Base-by-base conservation (phyloP, 1,140 invertebrate genomes). In the Hormaphis cornu region DNA sequence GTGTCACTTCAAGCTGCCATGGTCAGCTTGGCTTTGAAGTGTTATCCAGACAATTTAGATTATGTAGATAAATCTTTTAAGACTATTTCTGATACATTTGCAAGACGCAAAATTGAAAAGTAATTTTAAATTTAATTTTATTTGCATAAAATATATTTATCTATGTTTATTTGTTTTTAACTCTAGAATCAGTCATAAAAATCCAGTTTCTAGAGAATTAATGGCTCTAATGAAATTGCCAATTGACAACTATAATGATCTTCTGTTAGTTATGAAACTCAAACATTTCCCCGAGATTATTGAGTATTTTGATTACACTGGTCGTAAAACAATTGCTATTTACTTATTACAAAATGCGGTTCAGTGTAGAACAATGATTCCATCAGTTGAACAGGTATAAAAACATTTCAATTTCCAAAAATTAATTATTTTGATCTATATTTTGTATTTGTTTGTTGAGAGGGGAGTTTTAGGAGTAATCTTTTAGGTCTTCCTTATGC, bases 51-150 rank as follows among this genome's bases (percentile, higher is more conserved):
- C 74, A 84, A 90, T 76, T 86, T 96, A 14, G 91, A 95, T 78
- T 97, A 95, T 78, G 93, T 98, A 3, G 94, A 98, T 78, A 92
- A 94, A 77, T 95, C 98, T 40, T 82, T 98, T 50, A 86, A 91
- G 69, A 93, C 92, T 56, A 98, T 95, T 8, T 83, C 86, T 58
- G 87, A 91, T 77, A 90, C 91, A 73, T 89, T 95, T 73, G 84
- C 90, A 69, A 86, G 89, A 73, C 80, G 90, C 66, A 85, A 88
- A 72, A 81, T 90, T 56, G 85, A 89, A 76, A 87, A 85, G 88
- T 89, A 77, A 79, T 81, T 81, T 35, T 66, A 20, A 10, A 33
- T 22, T 22, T 56, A 52, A n/a, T 28, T 18, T 1, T n/a, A 18
- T 56, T 56, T 16, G 9, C 59, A 14, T 33, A 33, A 8, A 26